Base-by-base conservation (phyloP, 1,140 invertebrate species). In the Cyclina sinensis region DNA sequence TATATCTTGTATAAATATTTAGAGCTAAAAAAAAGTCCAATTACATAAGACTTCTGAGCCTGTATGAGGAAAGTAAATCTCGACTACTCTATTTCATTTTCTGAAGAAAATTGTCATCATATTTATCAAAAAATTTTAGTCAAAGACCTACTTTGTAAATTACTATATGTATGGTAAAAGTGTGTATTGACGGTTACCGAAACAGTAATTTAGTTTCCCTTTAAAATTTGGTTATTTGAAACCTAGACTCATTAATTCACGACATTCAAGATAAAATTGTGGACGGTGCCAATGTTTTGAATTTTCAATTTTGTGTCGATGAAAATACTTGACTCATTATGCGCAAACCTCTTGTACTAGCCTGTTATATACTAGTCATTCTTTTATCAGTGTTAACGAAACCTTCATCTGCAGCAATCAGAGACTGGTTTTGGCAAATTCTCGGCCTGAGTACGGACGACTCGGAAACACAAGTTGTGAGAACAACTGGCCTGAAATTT, bases 401-500 rank as follows among this genome's bases (percentile, higher is more conserved):
- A 11, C 7, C 21, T n/a, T 1, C 65, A 7, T 37, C 4, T 70
- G 51, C 59, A 54, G 84, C 68, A 30, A 46, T 86, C 0, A 32
- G 76, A 24, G 92, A 92, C 27, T 93, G 92, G 92, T 57, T 93
- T 3, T 93, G 91, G 89, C 91, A n/a, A n/a, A n/a, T n/a, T n/a
- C n/a, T n/a, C n/a, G 90, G 62, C 43, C n/a, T 30, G 59, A 86
- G 2, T 54, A 70, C 18, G 62, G 70, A 74, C 16, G 48, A n/a
- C 27, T 37, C 32, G 1, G 35, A 54, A 5, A 37, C 30, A 7
- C 3, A 16, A 54, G 27, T 78, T 35, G 46, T 78, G 24, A 78
- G 30, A 37, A 78, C 74, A 30, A 51, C 46, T 48, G 74, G 39
- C 76, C 37, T 90, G 24, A 89, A 90, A 48, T 97, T 97, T 92